Conservation (phyloP, 2,888 invertebrate species). For the Apamea epomidion region DNA sequence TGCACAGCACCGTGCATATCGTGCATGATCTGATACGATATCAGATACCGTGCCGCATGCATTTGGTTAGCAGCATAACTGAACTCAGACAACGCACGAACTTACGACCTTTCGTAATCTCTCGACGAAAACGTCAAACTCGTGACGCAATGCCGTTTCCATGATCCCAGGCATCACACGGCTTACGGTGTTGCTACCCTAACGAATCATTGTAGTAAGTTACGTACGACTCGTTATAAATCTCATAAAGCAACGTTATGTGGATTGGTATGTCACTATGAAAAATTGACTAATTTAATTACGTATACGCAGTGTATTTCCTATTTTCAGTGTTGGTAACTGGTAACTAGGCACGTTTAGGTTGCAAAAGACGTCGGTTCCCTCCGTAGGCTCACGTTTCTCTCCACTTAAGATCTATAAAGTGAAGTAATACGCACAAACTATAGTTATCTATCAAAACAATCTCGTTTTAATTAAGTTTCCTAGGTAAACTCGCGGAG, state of each 20-base stretch:
- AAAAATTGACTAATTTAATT: conserved; percentile 58
- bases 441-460: conserved; percentile 27
- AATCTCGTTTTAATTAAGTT: conserved; percentile 50
- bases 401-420: conserved; percentile 28
- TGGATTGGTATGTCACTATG: conserved; percentile 24
- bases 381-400: conserved; percentile 20
- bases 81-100: conserved; percentile 55
- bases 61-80: conserved; percentile 63
- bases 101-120: conserved; percentile 73
- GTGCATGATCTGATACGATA: conserved; percentile 46
- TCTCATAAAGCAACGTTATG: conserved; percentile 28
- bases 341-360: conserved; percentile 21
- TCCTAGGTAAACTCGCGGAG: conserved; percentile 22
- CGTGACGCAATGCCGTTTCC: conserved; percentile 67
- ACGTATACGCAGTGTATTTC: conserved; percentile 41
- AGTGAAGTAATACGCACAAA: conserved; percentile 28
- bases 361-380: conserved; percentile 34
- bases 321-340: conserved; percentile 42
- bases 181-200: conserved; percentile 37
- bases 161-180: conserved; percentile 30
- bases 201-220: conserved; percentile 27
- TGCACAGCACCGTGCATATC: conserved; percentile 11
- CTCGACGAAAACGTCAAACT: conserved; percentile 66
- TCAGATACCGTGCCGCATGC: conserved; percentile 56
- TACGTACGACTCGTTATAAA: conserved; percentile 42